Evolutionary conservation across 2,113 vertebrate genomes (phyloP), one percentile per base, ranked within the genome.

Genomic region (Pygoscelis adeliae): DNA sequence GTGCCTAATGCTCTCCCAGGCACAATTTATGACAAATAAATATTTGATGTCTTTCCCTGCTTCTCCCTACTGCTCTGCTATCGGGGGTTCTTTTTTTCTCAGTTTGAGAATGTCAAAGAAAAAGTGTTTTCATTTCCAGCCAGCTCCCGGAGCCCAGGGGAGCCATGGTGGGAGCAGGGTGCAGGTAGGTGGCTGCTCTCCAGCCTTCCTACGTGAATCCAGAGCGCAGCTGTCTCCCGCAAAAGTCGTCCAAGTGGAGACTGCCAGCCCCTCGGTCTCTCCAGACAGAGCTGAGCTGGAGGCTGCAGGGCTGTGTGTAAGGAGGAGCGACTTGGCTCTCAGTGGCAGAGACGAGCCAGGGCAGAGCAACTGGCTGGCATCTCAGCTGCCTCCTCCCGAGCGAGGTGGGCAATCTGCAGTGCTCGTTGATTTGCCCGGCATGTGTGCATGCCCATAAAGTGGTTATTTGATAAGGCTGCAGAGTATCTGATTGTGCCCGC

Each of bases 101-200:
- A 15, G 29, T 72, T 92, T 79, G 29, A 26, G 78, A 83, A 90
- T 44, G 32, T 87, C 30, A 42, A 87, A 91, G 23, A 4, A 78
- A 90, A 97, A n/a, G 29, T 16, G 15, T 1, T 78, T 17, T 47
- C 3, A 2, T 78, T 92, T 59, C 50, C 5, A 1, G 59, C 30
- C 63, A 63, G 18, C 46, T 90, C 42, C 42, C 0, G 0, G 7
- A 66, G 65, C 27, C 10, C 2, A 3, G 9, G 30, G 7, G 6
- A 74, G 50, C 47, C 2, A 0, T 67, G 53, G 18, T 72, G 30
- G 38, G 29, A 79, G 61, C 34, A 38, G 70, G 42, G 15, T 46
- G 11, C 42, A n/a, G 25, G 38, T 52, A 66, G 38, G 30, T 89
- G 72, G 70, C 76, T 88, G 42, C 30, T 90, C 14, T 87, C 16